Conservation (phyloP, 1,140 invertebrate genomes). For the Brachionus rotundiformis region DNA sequence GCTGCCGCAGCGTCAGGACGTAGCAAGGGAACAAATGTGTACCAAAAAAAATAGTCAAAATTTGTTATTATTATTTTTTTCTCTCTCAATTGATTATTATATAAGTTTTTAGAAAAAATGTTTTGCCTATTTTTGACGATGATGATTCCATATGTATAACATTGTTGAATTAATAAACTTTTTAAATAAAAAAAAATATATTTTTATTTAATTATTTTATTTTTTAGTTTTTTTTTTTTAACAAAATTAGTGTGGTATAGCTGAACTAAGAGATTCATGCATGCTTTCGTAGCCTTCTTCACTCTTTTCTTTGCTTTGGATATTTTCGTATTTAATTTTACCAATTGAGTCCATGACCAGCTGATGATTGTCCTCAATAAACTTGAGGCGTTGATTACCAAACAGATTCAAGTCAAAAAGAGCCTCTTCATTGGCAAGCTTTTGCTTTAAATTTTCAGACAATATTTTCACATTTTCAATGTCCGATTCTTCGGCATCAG, state of each 20-base stretch:
- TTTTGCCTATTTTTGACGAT: conserved; percentile 26
- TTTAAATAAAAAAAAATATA: neutral
- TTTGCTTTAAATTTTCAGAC: conserved; percentile 24
- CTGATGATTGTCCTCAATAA: conserved; percentile 21
- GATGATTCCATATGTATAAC: conserved; percentile 29
- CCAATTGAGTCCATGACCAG: conserved; percentile 14
- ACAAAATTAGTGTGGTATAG: neutral
- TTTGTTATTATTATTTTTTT: neutral
- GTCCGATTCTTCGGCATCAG: neutral
- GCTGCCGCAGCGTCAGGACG: conserved; percentile 32
- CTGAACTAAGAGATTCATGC: neutral
- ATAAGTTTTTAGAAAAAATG: conserved; percentile 12
- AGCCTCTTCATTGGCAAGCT: neutral
- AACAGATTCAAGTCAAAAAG: neutral
- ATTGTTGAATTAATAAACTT: conserved; percentile 22
- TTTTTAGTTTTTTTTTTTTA: neutral
- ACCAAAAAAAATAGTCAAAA: conserved; percentile 52
- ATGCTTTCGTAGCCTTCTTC: conserved; percentile 28
- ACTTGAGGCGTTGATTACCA: neutral
- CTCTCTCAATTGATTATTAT: neutral
- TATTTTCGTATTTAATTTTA: neutral
- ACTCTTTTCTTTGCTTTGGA: neutral
- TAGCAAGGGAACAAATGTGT: conserved; percentile 48
- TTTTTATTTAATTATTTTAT: too few relatives aligned
- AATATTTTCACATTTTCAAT: neutral